phyloP scores from a whole-genome alignment of 2,888 invertebrate species.

The Flexamia atlantica region DNA sequence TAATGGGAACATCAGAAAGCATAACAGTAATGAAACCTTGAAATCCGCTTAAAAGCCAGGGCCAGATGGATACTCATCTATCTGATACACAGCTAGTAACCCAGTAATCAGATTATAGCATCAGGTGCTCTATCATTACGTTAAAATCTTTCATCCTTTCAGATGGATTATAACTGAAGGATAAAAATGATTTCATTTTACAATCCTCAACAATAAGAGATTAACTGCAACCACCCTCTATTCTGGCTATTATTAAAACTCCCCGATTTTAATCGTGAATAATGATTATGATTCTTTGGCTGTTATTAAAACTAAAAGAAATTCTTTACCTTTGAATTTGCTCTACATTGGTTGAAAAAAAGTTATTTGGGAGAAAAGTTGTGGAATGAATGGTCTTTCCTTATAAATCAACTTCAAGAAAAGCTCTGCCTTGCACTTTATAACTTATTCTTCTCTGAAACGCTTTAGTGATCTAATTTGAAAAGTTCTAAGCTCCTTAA shows the following conservation, averaged over 20 bases:
- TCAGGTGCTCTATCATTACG: too few species aligned
- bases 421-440: conserved; percentile 18
- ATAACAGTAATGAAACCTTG: too few species aligned
- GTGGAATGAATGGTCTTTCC: conserved; percentile 2
- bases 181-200: too few species aligned
- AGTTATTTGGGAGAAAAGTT: conserved; percentile 3
- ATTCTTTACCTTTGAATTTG: neutral
- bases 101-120: too few species aligned
- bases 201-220: too few species aligned
- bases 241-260: neutral
- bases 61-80: too few species aligned
- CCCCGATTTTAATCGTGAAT: neutral
- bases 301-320: neutral
- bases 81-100: too few species aligned
- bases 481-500: neutral
- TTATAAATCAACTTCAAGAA: conserved; percentile 16
- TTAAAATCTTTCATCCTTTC: too few species aligned
- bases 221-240: neutral
- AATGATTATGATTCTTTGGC: neutral
- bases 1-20: too few species aligned
- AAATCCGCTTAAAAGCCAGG: too few species aligned
- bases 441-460: neutral
- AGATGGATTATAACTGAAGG: too few species aligned
- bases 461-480: neutral
- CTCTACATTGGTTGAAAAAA: neutral